Evolutionary conservation across 1,140 invertebrate genomes (phyloP), one percentile per base, ranked within the genome.

Genomic region (Euschistus heros): DNA sequence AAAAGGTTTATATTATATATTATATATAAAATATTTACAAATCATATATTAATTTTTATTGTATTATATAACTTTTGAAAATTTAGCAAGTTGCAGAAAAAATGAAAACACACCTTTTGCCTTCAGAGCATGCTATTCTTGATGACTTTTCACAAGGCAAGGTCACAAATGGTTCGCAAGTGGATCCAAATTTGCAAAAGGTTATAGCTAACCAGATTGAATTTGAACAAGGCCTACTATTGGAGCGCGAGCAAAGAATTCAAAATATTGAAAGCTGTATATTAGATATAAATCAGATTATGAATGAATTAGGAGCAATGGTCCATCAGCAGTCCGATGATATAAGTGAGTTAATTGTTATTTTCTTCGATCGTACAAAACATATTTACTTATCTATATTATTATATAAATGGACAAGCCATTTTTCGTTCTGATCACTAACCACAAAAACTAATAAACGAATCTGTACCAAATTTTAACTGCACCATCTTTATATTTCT

Each of bases 261-360:
- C 81, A 80, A 68, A 80, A 83, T 73, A 88, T 91, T 55, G 89
- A 95, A 77, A 82, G 83, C 4, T 88, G 95, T 74, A 88, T 97
- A 64, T 76, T 91, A 63, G 92, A 95, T 76, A 87, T 95, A 0
- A 94, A 94, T 76, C 84, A 91, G 74, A 94, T 97, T 62, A 96
- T 96, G 86, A 84, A 87, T 66, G 86, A 93, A 70, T 77, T 97
- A n/a, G 86, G 84, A 5, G 82, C 81, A 50, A 75, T 94, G 71
- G 88, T 94, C 1, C 78, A 87, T 72, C 82, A 87, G 70, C 94
- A 97, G 77, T 86, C 84, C 42, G 85, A 90, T 69, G 79, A 81
- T 64, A 82, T 96, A 70, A 91, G 92, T 95, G 81, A 81, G 67
- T 68, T 67, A 15, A 55, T 10, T 42, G n/a, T n/a, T n/a, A n/a